Conservation (phyloP, 2,797 vertebrate genomes). For the Urocyon cinereoargenteus region DNA sequence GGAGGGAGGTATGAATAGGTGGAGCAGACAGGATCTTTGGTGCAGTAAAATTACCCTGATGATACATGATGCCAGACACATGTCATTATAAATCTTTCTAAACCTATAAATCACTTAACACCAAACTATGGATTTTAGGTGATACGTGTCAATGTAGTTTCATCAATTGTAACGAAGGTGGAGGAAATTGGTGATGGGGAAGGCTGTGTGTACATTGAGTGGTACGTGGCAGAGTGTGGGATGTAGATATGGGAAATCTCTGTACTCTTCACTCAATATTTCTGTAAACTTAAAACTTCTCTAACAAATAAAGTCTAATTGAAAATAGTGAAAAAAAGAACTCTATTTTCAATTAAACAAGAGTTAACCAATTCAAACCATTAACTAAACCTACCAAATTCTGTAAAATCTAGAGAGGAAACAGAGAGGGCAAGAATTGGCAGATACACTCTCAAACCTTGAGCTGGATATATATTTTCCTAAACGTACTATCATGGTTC, state of each 20-base stretch:
- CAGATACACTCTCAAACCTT: not conserved
- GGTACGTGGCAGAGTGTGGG: not conserved
- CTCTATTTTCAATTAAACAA: not conserved
- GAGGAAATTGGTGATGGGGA: not conserved
- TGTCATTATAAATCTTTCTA: not conserved
- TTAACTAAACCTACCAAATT: not conserved
- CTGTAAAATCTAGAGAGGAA: not conserved
- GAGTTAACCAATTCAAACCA: not conserved
- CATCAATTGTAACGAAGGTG: not conserved
- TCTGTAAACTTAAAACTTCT: not conserved
- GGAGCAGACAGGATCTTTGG: not conserved
- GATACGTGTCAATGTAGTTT: not conserved
- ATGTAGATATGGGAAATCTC: not conserved
- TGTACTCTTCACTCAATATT: not conserved
- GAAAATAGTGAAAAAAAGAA: not conserved
- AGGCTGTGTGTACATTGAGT: no score
- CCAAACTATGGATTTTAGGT: not conserved
- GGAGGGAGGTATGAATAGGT: not conserved
- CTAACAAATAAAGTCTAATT: not conserved
- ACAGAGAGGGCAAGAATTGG: not conserved
- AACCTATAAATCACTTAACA: not conserved
- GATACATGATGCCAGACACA: not conserved
- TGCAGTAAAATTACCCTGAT: not conserved
- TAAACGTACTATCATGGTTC: not conserved
- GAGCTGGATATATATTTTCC: not conserved